Evolutionary conservation across 2,113 vertebrate genomes (phyloP), one percentile per base, ranked within the genome.

Genomic region (Sceloporus undulatus): DNA sequence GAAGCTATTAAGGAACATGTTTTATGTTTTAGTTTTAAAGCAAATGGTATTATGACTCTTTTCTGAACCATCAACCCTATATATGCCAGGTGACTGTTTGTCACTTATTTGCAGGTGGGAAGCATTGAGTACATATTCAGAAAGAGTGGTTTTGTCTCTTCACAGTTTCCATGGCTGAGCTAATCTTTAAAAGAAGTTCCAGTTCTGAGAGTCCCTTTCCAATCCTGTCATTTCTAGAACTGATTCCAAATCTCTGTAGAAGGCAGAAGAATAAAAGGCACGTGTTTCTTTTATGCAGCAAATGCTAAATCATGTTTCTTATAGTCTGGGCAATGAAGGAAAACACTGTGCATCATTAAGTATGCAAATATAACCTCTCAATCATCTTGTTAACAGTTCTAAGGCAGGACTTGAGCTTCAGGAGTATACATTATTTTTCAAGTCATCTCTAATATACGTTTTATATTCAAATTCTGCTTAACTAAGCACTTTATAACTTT

Each of bases 201-300:
- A 27, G 18, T 48, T 34, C 59, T 21, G 5, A 29, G 59, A 85
- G 56, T 29, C 8, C 59, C 59, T 62, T 62, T 82, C 73, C 48
- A 40, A 82, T 16, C 3, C 5, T 48, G 5, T 18, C 59, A 80
- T 23, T 73, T 66, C 29, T 81, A 54, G 0, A 88, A 74, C 52
- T 25, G 88, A 48, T n/a, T 76, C 14, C 86, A 79, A 90, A 87
- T 16, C 14, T 91, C 62, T 85, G 56, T 0, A 16, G 9, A 73
- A 73, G 70, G 59, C 87, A 86, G 54, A 19, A 68, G 34, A 34
- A 13, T 3, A 2, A 13, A 62, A 62, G 59, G 13, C 59, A 3
- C 21, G 90, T 23, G 10, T 16, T 56, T 83, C 6, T 85, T 87
- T 68, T 70, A 40, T 11, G 73, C 25, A 70, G 65, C 4, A 89